Percentiles rank a stretch among this genome's conserved stretches.
phyloP scores from a whole-genome alignment of 1,140 invertebrate genomes.

The Saxidomus purpurata region DNA sequence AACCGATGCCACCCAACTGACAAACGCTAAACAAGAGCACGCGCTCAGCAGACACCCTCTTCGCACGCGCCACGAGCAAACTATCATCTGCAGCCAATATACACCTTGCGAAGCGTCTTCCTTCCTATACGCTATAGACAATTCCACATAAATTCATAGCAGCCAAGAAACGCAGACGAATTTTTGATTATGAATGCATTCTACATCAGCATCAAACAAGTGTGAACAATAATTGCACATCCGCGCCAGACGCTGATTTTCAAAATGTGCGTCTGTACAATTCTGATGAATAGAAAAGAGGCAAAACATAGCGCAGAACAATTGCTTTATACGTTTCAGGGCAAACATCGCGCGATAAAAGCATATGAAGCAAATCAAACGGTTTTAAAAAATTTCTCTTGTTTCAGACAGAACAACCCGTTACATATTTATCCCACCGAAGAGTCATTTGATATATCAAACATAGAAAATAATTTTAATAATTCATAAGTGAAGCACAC shows the following conservation, averaged over 20 bases:
- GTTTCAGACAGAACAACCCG: too few species aligned
- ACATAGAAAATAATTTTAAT: too few species aligned
- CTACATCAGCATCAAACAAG: conserved; percentile 45
- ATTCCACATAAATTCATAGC: conserved; percentile 45
- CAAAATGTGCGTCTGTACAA: background rate
- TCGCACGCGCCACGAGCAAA: conserved; percentile 30
- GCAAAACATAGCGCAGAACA: background rate
- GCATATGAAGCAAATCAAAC: too few species aligned
- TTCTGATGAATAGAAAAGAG: background rate
- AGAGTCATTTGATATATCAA: too few species aligned
- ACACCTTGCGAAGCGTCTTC: conserved; percentile 18
- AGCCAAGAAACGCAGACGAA: conserved; percentile 53
- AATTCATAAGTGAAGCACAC: too few species aligned
- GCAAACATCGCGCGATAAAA: too few species aligned
- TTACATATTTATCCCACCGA: too few species aligned
- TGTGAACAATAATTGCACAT: conserved; percentile 4
- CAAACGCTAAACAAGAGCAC: conserved; percentile 31
- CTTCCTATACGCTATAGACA: background rate
- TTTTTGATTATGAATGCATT: conserved; percentile 57
- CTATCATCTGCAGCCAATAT: conserved; percentile 30
- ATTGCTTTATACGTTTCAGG: background rate
- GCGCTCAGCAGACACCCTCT: conserved; percentile 49
- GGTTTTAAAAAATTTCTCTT: too few species aligned
- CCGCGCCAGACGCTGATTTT: conserved; percentile 3
- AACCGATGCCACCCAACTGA: conserved; percentile 47